phyloP scores from a whole-genome alignment of 2,113 vertebrate genomes.

The Chamaetylas fuelleborni region DNA sequence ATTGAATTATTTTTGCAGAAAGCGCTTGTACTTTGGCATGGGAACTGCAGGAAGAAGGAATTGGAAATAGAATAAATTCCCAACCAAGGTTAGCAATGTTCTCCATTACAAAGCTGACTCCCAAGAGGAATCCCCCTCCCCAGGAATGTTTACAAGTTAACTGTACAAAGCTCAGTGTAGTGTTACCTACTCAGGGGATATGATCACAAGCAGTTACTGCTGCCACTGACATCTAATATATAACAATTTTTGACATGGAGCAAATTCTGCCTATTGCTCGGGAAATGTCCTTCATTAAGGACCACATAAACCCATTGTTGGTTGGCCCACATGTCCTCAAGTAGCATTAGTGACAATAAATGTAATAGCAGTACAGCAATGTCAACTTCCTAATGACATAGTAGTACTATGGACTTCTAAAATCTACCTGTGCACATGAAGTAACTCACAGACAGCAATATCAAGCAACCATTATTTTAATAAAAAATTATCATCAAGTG shows the following conservation, averaged over 20 bases:
- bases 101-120: accelerated
- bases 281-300: not conserved
- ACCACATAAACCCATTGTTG: not conserved
- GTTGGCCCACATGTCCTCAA: not conserved
- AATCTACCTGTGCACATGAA: not conserved
- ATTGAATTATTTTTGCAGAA: not conserved
- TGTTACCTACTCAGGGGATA: not conserved
- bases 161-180: not conserved
- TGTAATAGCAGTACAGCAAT: not conserved
- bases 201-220: not conserved
- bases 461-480: not conserved
- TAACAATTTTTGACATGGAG: not conserved
- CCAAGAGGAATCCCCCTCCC: not conserved
- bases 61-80: not conserved
- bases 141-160: not conserved
- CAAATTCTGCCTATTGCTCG: not conserved
- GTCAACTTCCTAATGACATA: not conserved
- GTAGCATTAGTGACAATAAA: not conserved
- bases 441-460: not conserved
- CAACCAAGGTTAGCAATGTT: not conserved
- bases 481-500: not conserved
- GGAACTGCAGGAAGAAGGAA: not conserved
- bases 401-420: not conserved
- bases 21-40: not conserved
- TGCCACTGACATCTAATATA: not conserved